A percentile compares a stretch with the other conserved stretches of the same genome.
Conservation (phyloP, 2,113 vertebrate species). For the Brachypodius melanocephalos region DNA sequence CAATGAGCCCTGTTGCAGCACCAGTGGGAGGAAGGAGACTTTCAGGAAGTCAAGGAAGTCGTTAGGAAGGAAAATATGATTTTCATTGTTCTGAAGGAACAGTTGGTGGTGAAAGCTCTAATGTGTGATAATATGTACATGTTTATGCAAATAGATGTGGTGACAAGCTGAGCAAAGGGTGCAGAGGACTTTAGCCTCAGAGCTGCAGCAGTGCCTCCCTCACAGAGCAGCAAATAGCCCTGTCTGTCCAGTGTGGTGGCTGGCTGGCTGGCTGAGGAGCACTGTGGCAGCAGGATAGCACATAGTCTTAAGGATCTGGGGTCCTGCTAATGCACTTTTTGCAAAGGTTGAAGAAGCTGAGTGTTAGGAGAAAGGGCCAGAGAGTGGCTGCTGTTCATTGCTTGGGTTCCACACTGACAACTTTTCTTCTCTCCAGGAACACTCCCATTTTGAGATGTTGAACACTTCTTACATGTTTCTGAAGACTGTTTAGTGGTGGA, state of each 20-base stretch:
- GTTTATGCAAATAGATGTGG: accelerated
- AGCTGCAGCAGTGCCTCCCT: neutral
- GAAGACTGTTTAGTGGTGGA: neutral
- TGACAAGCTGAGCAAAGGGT: neutral
- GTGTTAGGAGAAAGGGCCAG: neutral
- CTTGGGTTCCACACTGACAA: neutral
- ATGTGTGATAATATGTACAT: neutral
- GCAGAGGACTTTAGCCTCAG: neutral
- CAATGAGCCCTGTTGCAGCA: neutral
- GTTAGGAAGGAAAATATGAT: neutral
- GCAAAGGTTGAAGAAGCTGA: neutral
- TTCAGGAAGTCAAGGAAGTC: neutral
- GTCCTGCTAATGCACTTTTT: neutral
- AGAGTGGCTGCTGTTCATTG: neutral
- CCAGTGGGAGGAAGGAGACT: neutral
- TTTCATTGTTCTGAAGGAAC: neutral
- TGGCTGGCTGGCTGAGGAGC: neutral
- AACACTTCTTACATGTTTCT: neutral
- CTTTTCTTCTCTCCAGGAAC: neutral
- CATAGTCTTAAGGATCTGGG: neutral
- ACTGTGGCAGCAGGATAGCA: neutral
- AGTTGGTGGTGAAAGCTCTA: neutral
- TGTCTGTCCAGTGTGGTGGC: neutral
- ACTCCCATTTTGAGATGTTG: neutral
- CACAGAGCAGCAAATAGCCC: neutral